Conservation (phyloP, 2,113 vertebrate genomes). For the Entomyzon cyanotis region DNA sequence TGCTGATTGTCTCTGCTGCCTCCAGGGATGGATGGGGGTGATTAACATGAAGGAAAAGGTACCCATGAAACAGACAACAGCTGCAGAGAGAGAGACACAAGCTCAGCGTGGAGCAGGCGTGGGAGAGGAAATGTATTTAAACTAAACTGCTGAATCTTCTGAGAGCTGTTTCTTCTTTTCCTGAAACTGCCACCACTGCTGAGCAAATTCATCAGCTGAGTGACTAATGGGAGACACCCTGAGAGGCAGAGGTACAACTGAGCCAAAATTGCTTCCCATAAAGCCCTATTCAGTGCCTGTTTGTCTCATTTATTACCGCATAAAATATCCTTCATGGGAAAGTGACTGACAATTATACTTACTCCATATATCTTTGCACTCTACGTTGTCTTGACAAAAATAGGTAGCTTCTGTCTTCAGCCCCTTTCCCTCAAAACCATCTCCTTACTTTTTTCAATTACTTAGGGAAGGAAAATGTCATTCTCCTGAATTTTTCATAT, state of each 20-base stretch:
- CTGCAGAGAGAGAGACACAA: conserved; percentile 2
- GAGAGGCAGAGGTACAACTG: conserved; percentile 34
- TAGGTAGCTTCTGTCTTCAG: not conserved
- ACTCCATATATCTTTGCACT: conserved; percentile 41
- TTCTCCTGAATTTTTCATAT: conserved; percentile 11
- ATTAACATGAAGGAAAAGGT: conserved; percentile 11
- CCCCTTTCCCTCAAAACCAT: not conserved
- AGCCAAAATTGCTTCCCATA: conserved; percentile 58
- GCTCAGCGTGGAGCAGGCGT: conserved; percentile 7
- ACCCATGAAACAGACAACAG: not conserved
- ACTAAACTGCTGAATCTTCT: conserved; percentile 56
- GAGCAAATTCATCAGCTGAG: conserved; percentile 60
- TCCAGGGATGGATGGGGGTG: not conserved
- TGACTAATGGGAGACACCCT: conserved; percentile 56
- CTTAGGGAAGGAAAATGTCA: not conserved
- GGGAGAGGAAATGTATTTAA: conserved; percentile 58
- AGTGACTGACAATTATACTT: conserved; percentile 58
- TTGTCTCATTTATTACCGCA: conserved; percentile 61
- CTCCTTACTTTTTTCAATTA: not conserved
- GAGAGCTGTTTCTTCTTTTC: conserved; percentile 47
- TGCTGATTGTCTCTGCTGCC: not conserved
- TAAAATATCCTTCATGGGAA: conserved; percentile 55
- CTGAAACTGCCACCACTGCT: conserved; percentile 51
- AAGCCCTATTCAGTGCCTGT: conserved; percentile 50
- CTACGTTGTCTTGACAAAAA: not conserved